These are phyloP conservation scores for Empidonax traillii DNA, from an alignment of 2,113 vertebrate genomes.

Conservation along the genomic window DNA sequence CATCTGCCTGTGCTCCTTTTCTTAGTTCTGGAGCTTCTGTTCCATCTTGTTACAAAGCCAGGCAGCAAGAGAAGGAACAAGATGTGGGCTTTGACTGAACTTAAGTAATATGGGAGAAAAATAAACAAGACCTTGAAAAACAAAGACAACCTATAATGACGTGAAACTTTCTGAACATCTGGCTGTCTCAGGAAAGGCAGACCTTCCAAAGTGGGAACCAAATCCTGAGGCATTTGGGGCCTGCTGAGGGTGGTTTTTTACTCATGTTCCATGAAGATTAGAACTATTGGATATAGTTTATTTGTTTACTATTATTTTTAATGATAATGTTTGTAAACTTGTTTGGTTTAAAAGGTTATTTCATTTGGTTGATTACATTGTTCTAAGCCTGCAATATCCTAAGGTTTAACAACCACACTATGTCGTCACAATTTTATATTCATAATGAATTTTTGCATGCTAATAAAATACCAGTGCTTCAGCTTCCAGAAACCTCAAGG, in stretches of 20 bases:
- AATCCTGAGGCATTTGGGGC: neutral
- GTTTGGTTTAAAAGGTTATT: constrained; percentile 12
- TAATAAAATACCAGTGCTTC: constrained; percentile 36
- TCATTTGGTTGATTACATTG: neutral
- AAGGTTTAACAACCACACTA: constrained; percentile 20
- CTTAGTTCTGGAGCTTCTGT: neutral
- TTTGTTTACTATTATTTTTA: constrained; percentile 1
- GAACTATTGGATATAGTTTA: neutral
- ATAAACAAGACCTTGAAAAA: neutral
- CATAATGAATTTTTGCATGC: constrained; percentile 35
- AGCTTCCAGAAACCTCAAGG: constrained; percentile 29
- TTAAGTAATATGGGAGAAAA: neutral
- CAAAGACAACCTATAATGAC: neutral
- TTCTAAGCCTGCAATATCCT: constrained; percentile 1
- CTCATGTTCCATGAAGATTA: neutral
- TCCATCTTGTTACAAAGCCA: neutral
- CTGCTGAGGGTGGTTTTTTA: neutral
- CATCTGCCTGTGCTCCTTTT: neutral
- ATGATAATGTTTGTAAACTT: neutral
- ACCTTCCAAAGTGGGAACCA: neutral
- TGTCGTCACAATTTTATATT: constrained; percentile 41
- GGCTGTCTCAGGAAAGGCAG: neutral
- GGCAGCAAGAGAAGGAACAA: neutral
- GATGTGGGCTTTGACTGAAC: neutral
- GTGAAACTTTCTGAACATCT: constrained; percentile 16